Conservation (phyloP, 1,140 invertebrate species). For the Caenorhabditis latens region DNA sequence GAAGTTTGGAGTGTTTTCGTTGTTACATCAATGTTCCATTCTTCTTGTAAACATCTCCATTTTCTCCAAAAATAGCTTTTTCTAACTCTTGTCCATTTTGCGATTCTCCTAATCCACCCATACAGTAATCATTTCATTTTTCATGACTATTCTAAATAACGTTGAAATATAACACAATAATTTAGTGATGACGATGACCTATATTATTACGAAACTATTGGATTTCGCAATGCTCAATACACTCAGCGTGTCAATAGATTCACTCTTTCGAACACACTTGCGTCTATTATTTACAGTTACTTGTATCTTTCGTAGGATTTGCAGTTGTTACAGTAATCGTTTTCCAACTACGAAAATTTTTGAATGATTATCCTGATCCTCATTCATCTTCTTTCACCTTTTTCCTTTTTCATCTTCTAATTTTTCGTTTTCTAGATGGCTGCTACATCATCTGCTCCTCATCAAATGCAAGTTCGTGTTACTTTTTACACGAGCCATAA, state of each 20-base stretch:
- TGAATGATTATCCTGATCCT: not conserved
- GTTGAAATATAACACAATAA: constrained; percentile 6
- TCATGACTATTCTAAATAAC: not conserved
- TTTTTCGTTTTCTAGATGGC: constrained; percentile 16
- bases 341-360: too few relatives aligned
- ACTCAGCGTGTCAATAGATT: not conserved
- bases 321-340: too few relatives aligned
- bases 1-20: constrained; percentile 26
- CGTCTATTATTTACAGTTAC: too few relatives aligned
- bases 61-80: constrained; percentile 11
- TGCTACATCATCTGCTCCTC: constrained; percentile 41
- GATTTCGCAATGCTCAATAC: constrained; percentile 13
- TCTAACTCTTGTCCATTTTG: not conserved
- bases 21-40: not conserved
- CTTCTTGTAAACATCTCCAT: constrained; percentile 18
- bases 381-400: not conserved
- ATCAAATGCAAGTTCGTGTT: constrained; percentile 46
- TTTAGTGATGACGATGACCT: not conserved
- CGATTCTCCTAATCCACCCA: not conserved
- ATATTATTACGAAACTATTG: constrained; percentile 2
- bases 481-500: constrained; percentile 43
- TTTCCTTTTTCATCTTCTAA: not conserved
- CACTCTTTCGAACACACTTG: too few relatives aligned
- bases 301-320: too few relatives aligned
- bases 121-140: not conserved